Evolutionary conservation across 2,113 vertebrate species (phyloP), one percentile per base, ranked within the genome.

Genomic region (Neotragus pygmaeus): DNA sequence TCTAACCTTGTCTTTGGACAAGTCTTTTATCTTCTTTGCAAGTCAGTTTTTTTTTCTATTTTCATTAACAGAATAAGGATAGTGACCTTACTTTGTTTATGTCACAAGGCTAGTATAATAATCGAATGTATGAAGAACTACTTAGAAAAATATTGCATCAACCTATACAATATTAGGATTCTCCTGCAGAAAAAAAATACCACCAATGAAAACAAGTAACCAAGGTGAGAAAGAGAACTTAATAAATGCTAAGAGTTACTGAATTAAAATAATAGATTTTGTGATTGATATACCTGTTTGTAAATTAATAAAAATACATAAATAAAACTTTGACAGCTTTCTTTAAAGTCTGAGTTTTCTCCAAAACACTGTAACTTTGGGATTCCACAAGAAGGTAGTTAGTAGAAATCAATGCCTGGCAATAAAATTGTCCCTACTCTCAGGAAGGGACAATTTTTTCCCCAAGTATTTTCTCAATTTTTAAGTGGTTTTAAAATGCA

Each of bases 111-210:
- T 82, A 55, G 16, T 49, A 21, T 88, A 83, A 62, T 85, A 66
- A 64, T 75, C 5, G n/a, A 94, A 84, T 83, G 7, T 60, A 33
- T 75, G 45, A 58, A 73, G 33, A 93, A 70, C n/a, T 90, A 43
- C 9, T 97, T 84, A 94, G 92, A 96, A 94, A 92, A 93, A n/a
- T 64, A 57, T 19, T 78, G 7, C 70, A 43, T 70, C 66, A 91
- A 45, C 8, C 15, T 66, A 84, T 51, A 33, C 2, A 55, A 45
- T 82, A 53, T n/a, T 64, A 70, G 19, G 23, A 82, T 45, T 92
- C 60, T 64, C n/a, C 30, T 16, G 43, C 57, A 78, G 36, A 36
- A 86, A 47, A 84, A 64, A 64, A 55, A 43, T 13, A 16, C 8
- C 36, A 53, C 60, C 15, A 28, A 47, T 83, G 75, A 97, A 95